These are phyloP conservation scores for Apamea crenata DNA, from an alignment of 2,888 invertebrate species.

Conservation along the genomic window DNA sequence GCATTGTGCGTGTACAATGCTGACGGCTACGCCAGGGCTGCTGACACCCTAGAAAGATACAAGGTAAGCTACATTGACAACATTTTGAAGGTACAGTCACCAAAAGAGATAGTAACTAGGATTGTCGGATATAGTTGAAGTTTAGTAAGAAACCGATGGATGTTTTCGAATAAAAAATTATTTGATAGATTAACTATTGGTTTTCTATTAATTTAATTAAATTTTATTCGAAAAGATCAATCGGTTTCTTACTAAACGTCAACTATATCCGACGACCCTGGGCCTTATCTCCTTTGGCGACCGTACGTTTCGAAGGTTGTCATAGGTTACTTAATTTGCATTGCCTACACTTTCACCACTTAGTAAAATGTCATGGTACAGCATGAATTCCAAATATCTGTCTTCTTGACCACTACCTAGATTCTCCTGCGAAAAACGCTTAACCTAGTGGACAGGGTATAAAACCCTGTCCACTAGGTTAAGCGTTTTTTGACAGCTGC, in stretches of 20 bases:
- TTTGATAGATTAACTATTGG: neutral
- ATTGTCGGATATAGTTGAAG: neutral
- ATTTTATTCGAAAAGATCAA: neutral
- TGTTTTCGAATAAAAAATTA: neutral
- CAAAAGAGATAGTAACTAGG: neutral
- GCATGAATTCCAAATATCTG: neutral
- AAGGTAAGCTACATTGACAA: constrained; percentile 92
- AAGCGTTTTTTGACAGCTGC: no score
- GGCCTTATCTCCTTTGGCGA: neutral
- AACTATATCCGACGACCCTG: neutral
- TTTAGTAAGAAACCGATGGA: neutral
- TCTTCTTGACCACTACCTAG: neutral
- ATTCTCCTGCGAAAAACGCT: neutral
- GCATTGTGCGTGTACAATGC: constrained; percentile 98
- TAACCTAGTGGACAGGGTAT: no score
- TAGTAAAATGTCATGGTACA: neutral
- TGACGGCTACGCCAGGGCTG: constrained; percentile 96
- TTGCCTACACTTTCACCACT: neutral
- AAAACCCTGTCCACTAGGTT: no score
- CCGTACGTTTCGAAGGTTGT: neutral
- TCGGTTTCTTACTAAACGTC: neutral
- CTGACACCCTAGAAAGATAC: constrained; percentile 97
- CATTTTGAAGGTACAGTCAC: neutral
- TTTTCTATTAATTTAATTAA: neutral
- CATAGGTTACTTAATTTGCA: neutral